phyloP scores from a whole-genome alignment of 2,113 vertebrate genomes.

The Micromys minutus region DNA sequence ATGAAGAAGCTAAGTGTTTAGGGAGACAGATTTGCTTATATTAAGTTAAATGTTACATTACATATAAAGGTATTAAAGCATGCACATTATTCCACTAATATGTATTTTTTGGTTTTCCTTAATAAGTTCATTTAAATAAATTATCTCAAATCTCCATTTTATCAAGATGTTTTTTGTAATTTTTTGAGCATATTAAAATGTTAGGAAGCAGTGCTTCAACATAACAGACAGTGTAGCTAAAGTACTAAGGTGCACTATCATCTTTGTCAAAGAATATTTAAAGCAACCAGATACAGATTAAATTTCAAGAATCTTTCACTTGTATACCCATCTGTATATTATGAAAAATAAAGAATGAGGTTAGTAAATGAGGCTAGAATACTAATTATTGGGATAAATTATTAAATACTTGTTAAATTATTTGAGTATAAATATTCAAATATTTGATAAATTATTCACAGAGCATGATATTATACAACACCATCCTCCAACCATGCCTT shows the following conservation, averaged over 20 bases:
- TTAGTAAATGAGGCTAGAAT: neutral
- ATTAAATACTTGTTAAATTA: too few relatives aligned
- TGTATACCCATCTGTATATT: neutral
- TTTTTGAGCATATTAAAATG: neutral
- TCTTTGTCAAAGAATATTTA: slow-evolving; percentile 13
- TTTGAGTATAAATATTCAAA: too few relatives aligned
- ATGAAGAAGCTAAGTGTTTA: neutral
- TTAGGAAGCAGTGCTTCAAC: neutral
- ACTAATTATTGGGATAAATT: neutral
- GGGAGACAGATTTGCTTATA: neutral
- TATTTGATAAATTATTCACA: neutral
- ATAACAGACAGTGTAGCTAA: neutral
- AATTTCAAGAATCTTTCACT: neutral
- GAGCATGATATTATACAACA: neutral
- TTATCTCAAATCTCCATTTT: neutral
- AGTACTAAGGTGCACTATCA: neutral
- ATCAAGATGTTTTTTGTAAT: neutral
- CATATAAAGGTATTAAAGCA: neutral
- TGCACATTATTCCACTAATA: neutral
- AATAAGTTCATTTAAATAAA: neutral
- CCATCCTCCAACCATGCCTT: neutral
- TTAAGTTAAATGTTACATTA: neutral
- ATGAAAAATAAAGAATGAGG: neutral
- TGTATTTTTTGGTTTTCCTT: neutral
- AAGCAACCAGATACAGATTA: neutral